These are phyloP conservation scores for Gobionotothen gibberifrons DNA, from an alignment of 2,797 vertebrate genomes.

Conservation along the genomic window DNA sequence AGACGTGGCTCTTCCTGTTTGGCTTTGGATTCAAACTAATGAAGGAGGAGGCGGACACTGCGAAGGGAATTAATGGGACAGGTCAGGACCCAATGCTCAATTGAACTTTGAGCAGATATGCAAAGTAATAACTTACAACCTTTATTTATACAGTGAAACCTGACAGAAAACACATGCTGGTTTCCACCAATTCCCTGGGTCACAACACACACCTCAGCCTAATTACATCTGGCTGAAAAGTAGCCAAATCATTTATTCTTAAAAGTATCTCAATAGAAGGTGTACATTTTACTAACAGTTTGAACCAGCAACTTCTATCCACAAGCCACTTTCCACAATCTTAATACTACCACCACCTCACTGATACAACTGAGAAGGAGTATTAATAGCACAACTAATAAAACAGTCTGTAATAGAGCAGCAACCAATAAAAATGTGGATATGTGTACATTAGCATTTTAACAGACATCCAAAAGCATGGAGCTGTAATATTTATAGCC, in stretches of 20 bases:
- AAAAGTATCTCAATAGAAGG: too few relatives aligned
- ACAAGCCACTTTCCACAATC: slow-evolving; percentile 1
- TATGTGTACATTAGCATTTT: slow-evolving; percentile 28
- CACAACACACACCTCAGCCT: slow-evolving; percentile 8
- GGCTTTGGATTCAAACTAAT: slow-evolving; percentile 52
- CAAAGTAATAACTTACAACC: slow-evolving; percentile 62
- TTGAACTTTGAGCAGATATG: slow-evolving; percentile 49
- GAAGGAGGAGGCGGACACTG: slow-evolving; percentile 46
- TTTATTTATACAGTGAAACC: slow-evolving; percentile 54
- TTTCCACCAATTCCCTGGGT: slow-evolving; percentile 36
- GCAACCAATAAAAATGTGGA: slow-evolving; percentile 20
- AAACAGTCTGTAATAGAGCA: slow-evolving; percentile 29
- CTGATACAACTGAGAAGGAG: slow-evolving; percentile 12
- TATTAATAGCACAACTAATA: slow-evolving; percentile 28
- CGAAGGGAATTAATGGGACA: slow-evolving; percentile 42
- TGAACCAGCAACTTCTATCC: background rate
- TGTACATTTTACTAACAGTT: slow-evolving; percentile 2
- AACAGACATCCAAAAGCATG: slow-evolving; percentile 33
- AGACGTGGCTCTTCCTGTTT: slow-evolving; percentile 72
- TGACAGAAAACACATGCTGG: slow-evolving; percentile 46
- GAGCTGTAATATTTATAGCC: slow-evolving; percentile 45
- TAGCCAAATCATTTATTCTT: background rate
- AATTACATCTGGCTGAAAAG: slow-evolving; percentile 6
- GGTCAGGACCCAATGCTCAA: slow-evolving; percentile 49
- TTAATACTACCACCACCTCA: background rate